phyloP scores from a whole-genome alignment of 2,113 vertebrate genomes.

The Salminus brasiliensis region DNA sequence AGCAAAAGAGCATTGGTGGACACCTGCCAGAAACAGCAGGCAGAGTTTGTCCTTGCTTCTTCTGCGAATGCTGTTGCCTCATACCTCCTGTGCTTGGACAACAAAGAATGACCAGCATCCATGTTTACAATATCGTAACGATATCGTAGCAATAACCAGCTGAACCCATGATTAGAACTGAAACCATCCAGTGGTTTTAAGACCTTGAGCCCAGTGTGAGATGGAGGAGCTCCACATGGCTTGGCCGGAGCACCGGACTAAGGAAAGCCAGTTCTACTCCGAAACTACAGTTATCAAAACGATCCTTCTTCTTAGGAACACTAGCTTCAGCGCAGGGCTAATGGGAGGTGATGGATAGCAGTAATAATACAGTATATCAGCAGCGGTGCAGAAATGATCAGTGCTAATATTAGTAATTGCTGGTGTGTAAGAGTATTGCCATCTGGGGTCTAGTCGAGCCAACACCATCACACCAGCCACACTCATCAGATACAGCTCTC shows the following conservation, averaged over 20 bases:
- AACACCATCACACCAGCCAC: not conserved
- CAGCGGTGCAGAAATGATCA: not conserved
- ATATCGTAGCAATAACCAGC: no score
- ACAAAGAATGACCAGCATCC: no score
- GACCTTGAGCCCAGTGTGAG: not conserved
- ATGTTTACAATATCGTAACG: no score
- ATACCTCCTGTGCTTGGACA: no score
- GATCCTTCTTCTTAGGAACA: no score
- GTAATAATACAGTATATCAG: not conserved
- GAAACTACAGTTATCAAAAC: not conserved
- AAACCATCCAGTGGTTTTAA: no score
- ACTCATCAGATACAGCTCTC: not conserved
- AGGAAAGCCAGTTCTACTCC: not conserved
- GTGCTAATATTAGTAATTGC: conserved; percentile 2
- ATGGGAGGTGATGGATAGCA: not conserved
- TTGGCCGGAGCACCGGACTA: not conserved
- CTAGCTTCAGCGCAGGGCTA: not conserved
- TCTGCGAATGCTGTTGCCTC: no score
- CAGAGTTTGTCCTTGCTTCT: no score
- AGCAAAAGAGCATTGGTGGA: no score
- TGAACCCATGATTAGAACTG: no score
- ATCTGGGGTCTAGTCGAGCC: not conserved
- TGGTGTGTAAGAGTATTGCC: not conserved
- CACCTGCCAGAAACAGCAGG: no score
- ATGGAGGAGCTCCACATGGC: not conserved